Evolutionary conservation across 2,113 vertebrate genomes (phyloP), one percentile per base, ranked within the genome.

Genomic region (Anoplopoma fimbria): DNA sequence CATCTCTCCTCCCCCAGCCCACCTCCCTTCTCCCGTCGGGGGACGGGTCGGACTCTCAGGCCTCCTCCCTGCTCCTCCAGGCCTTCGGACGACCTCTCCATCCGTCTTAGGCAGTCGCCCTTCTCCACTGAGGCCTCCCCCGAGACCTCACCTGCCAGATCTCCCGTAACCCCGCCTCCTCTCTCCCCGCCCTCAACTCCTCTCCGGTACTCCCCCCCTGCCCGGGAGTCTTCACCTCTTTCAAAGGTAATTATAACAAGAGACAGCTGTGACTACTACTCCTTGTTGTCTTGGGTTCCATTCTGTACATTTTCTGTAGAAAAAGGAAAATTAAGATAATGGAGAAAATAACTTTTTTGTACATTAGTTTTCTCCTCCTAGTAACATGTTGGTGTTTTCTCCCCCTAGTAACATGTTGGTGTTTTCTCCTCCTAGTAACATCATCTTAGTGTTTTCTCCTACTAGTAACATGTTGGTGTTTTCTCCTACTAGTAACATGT

Each of bases 91-190:
- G 93, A 94, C 68, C 95, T 94, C 33, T 40, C 93, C 2, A 87
- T 75, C 89, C 96, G 96, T 84, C 91, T 96, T n/a, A 90, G 88
- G 0, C 85, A 89, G 91, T 97, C 97, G 75, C 96, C 97, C 2
- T 94, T 95, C 62, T 95, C 95, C 17, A 79, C 96, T 0, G 97
- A 97, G 86, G 95, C 96, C 69, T 93, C 96, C 8, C 95, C 96
- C 0, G 96, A 95, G 12, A 96, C 92, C 9, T 88, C 92, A 1
- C 97, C 93, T 0, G 19, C 14, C 60, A 92, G 89, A 61, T 34
- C 57, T 2, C 74, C 88, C 1, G 1, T 87, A 58, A 89, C 92
- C 0, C 92, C 91, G 0, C 90, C 92, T 4, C 91, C 91, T 0
- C 89, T 93, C 13, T 92, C 91, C 4, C 91, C 87, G 0, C 81